These are phyloP conservation scores for Drosophila ohnishii DNA, from an alignment of 1,140 invertebrate genomes.

Conservation along the genomic window DNA sequence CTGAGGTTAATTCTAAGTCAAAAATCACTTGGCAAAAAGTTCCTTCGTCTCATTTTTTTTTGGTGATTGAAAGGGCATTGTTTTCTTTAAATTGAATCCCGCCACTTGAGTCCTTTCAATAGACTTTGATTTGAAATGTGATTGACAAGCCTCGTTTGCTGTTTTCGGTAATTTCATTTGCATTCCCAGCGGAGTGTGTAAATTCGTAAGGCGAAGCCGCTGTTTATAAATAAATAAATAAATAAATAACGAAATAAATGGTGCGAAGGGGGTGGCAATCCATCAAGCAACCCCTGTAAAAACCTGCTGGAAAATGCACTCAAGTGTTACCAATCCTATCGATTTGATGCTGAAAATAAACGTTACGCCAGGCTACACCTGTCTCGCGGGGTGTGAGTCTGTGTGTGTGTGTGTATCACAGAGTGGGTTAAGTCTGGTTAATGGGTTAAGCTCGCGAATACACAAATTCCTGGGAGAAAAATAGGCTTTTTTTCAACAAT, in stretches of 20 bases:
- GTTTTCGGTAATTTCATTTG: constrained; percentile 30
- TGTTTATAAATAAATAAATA: constrained; percentile 34
- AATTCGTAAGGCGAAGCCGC: constrained; percentile 2
- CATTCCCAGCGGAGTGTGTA: constrained; percentile 17
- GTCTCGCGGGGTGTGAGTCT: not conserved
- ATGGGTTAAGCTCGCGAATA: not conserved
- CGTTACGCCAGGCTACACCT: constrained; percentile 10
- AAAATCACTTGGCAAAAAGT: not conserved
- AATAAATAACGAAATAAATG: constrained; percentile 33
- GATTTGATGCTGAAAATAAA: constrained; percentile 76
- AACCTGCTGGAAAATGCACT: constrained; percentile 65
- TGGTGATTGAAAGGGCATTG: not conserved
- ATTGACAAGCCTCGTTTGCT: constrained; percentile 29
- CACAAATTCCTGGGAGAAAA: not conserved
- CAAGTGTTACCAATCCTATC: constrained; percentile 74
- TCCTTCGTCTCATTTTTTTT: not conserved
- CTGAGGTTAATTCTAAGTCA: not conserved
- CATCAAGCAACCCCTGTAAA: constrained; percentile 22
- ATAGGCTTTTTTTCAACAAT: not conserved
- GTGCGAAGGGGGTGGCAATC: constrained; percentile 6
- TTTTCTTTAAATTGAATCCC: not conserved
- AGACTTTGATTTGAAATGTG: constrained; percentile 25
- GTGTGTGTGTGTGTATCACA: not conserved
- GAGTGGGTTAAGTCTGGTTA: constrained; percentile 5
- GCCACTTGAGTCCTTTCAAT: constrained; percentile 16